phyloP scores from a whole-genome alignment of 1,140 invertebrate genomes.

The Bombus affinis region DNA sequence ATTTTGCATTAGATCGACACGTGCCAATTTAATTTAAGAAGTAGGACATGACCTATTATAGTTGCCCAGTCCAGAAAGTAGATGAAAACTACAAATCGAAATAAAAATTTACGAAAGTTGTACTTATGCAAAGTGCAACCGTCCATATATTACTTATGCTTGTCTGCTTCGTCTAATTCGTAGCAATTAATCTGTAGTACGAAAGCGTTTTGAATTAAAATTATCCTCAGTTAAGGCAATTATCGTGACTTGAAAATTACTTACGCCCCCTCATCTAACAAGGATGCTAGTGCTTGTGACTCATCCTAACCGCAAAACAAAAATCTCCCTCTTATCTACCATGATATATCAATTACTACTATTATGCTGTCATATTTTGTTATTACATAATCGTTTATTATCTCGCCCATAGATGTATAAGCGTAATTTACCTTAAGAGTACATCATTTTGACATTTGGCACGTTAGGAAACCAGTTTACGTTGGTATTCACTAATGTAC shows the following conservation, averaged over 20 bases:
- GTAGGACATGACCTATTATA: neutral
- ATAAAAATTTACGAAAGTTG: neutral
- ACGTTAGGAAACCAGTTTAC: no score
- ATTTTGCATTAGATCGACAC: no score
- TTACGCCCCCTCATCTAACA: conserved; percentile 73
- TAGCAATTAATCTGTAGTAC: conserved; percentile 67
- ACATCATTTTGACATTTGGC: neutral
- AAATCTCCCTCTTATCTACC: conserved; percentile 35
- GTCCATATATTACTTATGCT: neutral
- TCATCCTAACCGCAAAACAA: conserved; percentile 49
- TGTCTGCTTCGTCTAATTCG: conserved; percentile 57
- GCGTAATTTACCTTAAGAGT: neutral
- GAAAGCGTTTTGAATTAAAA: conserved; percentile 74
- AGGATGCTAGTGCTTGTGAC: conserved; percentile 70
- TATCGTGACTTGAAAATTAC: conserved; percentile 74
- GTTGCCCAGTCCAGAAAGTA: neutral
- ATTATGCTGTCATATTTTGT: conserved; percentile 44
- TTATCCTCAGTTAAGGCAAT: conserved; percentile 78
- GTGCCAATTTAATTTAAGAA: neutral
- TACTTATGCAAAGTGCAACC: neutral
- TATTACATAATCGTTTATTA: conserved; percentile 16
- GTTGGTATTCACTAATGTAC: no score
- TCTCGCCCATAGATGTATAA: neutral
- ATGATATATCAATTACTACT: conserved; percentile 27
- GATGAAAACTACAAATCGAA: neutral